These are phyloP conservation scores for Tiliacea aurago DNA, from an alignment of 2,888 invertebrate species.

Conservation along the genomic window DNA sequence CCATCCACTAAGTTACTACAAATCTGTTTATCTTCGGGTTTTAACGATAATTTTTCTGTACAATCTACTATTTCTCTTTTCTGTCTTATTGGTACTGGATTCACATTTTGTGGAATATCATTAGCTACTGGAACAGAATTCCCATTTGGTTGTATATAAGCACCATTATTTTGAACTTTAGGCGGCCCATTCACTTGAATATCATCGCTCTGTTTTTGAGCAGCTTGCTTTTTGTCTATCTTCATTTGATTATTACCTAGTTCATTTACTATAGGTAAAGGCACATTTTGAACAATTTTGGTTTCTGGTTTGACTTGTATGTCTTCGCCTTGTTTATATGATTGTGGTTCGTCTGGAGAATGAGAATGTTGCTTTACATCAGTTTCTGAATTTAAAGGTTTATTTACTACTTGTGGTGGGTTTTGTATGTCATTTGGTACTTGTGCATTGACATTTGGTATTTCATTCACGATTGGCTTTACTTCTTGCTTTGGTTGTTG, in stretches of 20 bases:
- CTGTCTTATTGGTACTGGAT: constrained; percentile 68
- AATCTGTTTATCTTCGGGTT: constrained; percentile 78
- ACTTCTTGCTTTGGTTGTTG: constrained; percentile 27
- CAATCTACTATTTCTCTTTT: constrained; percentile 73
- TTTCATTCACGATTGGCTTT: constrained; percentile 33
- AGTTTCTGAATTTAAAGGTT: constrained; percentile 24
- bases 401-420: constrained; percentile 15
- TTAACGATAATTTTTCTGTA: constrained; percentile 72
- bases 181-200: constrained; percentile 50
- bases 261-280: constrained; percentile 76
- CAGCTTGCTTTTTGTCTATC: constrained; percentile 30
- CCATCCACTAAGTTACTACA: constrained; percentile 73
- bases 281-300: constrained; percentile 72
- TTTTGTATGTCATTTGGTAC: constrained; percentile 34
- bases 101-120: constrained; percentile 41
- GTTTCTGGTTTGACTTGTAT: constrained; percentile 63
- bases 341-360: constrained; percentile 83
- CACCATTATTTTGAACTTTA: constrained; percentile 58
- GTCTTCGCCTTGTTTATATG: constrained; percentile 83
- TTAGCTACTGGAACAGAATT: constrained; percentile 34
- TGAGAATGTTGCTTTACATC: constrained; percentile 73
- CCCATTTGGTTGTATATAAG: constrained; percentile 43
- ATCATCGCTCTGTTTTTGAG: constrained; percentile 42
- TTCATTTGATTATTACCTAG: constrained; percentile 57
- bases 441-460: constrained; percentile 30